phyloP scores from a whole-genome alignment of 2,888 invertebrate genomes.

The Chalcosyrphus nemorum region DNA sequence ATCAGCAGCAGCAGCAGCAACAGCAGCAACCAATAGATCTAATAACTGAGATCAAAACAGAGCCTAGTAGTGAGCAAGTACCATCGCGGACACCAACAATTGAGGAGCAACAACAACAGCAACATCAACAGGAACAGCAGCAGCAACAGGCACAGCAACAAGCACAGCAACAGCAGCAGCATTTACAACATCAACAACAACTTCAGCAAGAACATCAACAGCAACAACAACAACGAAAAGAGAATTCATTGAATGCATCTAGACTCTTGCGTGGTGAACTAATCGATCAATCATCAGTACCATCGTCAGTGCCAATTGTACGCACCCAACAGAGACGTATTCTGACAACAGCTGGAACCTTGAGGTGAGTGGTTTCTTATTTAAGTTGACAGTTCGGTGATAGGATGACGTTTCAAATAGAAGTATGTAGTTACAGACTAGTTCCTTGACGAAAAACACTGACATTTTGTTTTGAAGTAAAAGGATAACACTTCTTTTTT shows the following conservation, averaged over 20 bases:
- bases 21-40: constrained; percentile 75
- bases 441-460: too few relatives aligned
- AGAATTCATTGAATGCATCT: constrained; percentile 48
- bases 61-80: constrained; percentile 58
- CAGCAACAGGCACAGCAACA: constrained; percentile 74
- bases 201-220: constrained; percentile 75
- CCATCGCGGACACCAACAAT: constrained; percentile 75
- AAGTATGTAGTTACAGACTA: too few relatives aligned
- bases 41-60: constrained; percentile 65
- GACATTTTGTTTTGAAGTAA: too few relatives aligned
- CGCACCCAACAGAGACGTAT: constrained; percentile 79
- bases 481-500: too few relatives aligned
- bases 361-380: constrained; percentile 75
- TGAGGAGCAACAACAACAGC: constrained; percentile 74
- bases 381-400: constrained; percentile 12
- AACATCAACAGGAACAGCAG: constrained; percentile 76
- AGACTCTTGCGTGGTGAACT: constrained; percentile 58
- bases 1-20: constrained; percentile 73
- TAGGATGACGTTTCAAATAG: background rate
- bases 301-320: constrained; percentile 74
- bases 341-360: constrained; percentile 81
- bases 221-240: constrained; percentile 67
- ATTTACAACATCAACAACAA: constrained; percentile 75
- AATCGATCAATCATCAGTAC: constrained; percentile 62
- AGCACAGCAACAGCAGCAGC: constrained; percentile 50